Percentiles rank a stretch among this genome's conserved stretches.
Evolutionary conservation across 2,797 vertebrate species (phyloP).

Genomic region (Mionectes olivaceus): DNA sequence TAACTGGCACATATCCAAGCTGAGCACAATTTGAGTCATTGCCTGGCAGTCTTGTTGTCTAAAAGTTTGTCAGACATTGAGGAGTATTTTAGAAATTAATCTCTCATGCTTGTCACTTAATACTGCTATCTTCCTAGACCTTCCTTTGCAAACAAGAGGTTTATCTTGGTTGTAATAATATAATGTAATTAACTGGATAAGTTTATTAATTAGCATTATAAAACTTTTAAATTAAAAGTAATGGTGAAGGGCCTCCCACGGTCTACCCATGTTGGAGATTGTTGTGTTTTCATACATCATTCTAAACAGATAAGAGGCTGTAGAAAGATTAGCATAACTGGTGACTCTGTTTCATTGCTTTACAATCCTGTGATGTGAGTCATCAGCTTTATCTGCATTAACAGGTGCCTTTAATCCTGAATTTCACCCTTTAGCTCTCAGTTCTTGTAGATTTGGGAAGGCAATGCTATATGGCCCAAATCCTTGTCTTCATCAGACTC

Average conservation of each 20-base stretch:
- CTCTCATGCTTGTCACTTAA: slow-evolving; percentile 18
- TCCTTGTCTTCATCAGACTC: neutral
- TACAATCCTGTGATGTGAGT: neutral
- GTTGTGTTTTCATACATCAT: slow-evolving; percentile 22
- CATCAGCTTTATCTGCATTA: neutral
- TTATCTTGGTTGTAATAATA: slow-evolving; percentile 12
- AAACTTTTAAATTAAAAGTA: slow-evolving; percentile 32
- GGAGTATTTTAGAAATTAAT: slow-evolving; percentile 25
- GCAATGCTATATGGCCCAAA: neutral
- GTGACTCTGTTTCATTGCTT: neutral
- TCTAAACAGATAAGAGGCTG: slow-evolving; percentile 8
- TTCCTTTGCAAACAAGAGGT: slow-evolving; percentile 48
- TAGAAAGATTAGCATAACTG: neutral
- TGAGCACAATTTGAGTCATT: neutral
- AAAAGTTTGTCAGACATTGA: slow-evolving; percentile 16
- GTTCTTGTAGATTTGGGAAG: neutral
- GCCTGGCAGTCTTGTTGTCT: neutral
- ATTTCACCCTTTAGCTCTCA: neutral
- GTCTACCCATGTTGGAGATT: neutral
- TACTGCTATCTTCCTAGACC: slow-evolving; percentile 11
- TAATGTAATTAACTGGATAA: slow-evolving; percentile 42
- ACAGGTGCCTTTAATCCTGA: neutral
- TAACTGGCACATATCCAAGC: neutral
- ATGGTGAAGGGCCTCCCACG: slow-evolving; percentile 10
- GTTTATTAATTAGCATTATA: slow-evolving; percentile 43